A percentile compares a stretch with the other conserved stretches of the same genome.
Evolutionary conservation across 2,113 vertebrate species (phyloP).

Genomic region (Fukomys damarensis): DNA sequence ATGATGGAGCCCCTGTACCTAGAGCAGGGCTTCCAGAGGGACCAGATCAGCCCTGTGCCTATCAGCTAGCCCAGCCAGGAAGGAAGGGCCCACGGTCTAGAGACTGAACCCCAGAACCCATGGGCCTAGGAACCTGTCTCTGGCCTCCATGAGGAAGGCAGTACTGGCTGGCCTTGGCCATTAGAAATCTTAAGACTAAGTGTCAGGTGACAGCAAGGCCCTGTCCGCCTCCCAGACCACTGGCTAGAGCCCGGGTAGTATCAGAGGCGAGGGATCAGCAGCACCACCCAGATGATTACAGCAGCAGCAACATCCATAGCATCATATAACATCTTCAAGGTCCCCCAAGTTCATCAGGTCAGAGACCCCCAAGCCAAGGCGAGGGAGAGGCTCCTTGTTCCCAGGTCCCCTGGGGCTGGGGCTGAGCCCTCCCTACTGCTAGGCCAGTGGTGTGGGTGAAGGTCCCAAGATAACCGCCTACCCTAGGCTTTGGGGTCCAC

Average conservation of each 20-base stretch:
- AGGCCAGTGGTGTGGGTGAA: not conserved
- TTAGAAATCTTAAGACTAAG: not conserved
- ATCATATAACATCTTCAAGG: accelerated
- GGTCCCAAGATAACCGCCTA: not conserved
- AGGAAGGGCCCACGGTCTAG: not conserved
- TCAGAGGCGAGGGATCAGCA: not conserved
- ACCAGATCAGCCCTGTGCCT: no score
- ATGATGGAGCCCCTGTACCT: no score
- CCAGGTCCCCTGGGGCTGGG: not conserved
- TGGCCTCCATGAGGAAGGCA: no score
- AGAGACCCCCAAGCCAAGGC: not conserved
- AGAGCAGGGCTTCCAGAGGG: not conserved
- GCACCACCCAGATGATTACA: accelerated
- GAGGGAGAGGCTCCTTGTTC: not conserved
- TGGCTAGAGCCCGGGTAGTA: accelerated
- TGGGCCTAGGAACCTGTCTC: not conserved
- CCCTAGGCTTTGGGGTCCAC: not conserved
- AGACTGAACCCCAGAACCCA: not conserved
- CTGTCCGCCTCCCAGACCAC: accelerated
- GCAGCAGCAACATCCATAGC: not conserved
- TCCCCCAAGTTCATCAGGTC: not conserved
- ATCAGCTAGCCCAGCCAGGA: not conserved
- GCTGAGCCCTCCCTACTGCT: not conserved
- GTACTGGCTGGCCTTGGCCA: accelerated
- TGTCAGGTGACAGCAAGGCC: not conserved